phyloP scores from a whole-genome alignment of 2,113 vertebrate genomes.

The Catagonus wagneri region DNA sequence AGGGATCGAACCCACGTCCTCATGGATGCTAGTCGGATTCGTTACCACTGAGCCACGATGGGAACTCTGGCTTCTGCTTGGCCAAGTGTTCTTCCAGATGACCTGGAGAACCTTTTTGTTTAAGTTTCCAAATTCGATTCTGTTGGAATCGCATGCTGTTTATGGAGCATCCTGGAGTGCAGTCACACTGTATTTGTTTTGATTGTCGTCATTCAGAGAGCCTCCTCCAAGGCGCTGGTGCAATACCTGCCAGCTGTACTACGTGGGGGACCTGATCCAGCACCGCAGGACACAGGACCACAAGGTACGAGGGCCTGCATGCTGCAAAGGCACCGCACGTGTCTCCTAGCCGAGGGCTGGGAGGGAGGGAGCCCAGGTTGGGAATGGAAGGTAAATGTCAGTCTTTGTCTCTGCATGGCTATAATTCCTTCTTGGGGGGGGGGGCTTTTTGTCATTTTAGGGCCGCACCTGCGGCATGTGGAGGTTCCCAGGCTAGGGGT shows the following conservation, averaged over 20 bases:
- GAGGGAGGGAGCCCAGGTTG: neutral
- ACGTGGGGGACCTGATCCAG: slow-evolving; percentile 92
- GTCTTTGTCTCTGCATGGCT: neutral
- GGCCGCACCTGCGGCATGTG: too few species aligned
- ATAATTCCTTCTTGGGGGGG: too few species aligned
- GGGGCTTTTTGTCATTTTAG: too few species aligned
- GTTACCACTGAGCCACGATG: too few species aligned
- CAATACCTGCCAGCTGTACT: slow-evolving; percentile 94
- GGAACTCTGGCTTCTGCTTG: too few species aligned
- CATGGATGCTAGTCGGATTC: too few species aligned
- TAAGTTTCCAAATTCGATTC: neutral
- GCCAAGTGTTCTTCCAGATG: neutral
- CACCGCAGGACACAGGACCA: slow-evolving; percentile 94
- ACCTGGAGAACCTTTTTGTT: neutral
- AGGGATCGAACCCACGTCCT: too few species aligned
- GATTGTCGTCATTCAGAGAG: slow-evolving; percentile 83
- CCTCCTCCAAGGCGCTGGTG: slow-evolving; percentile 92
- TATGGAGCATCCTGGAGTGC: neutral
- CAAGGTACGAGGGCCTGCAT: slow-evolving; percentile 89
- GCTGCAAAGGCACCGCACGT: rapidly evolving
- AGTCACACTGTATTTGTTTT: neutral
- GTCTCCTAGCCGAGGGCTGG: neutral
- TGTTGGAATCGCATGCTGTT: neutral
- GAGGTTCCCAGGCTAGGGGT: too few species aligned
- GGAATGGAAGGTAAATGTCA: rapidly evolving